These are phyloP conservation scores for Panulirus ornatus DNA, from an alignment of 1,140 invertebrate genomes.

Conservation along the genomic window DNA sequence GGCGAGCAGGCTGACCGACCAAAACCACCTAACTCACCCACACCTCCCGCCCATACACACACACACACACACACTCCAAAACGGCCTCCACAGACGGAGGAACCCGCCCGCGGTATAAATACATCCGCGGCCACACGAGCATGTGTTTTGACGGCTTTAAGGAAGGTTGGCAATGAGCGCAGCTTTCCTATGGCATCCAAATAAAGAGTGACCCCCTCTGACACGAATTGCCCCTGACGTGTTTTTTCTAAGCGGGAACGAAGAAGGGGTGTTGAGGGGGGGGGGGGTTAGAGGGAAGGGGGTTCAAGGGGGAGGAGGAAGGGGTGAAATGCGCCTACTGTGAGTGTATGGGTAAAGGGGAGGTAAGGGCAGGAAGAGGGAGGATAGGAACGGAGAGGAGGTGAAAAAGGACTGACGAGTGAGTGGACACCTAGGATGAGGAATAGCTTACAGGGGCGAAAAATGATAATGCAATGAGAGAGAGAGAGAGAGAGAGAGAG, in stretches of 20 bases:
- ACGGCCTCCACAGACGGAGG: too few species aligned
- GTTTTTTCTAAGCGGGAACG: background rate
- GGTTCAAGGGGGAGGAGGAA: too few species aligned
- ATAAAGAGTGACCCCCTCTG: background rate
- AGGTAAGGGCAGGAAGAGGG: background rate
- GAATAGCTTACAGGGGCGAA: too few species aligned
- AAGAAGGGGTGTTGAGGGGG: background rate
- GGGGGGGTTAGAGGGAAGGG: background rate
- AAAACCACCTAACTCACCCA: too few species aligned
- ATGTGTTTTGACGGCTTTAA: slow-evolving; percentile 8
- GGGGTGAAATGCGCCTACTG: too few species aligned
- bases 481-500: background rate
- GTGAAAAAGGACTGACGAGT: background rate
- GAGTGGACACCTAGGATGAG: too few species aligned
- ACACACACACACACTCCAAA: too few species aligned
- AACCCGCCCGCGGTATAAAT: too few species aligned
- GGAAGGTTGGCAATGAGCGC: slow-evolving; percentile 6
- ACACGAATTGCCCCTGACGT: background rate
- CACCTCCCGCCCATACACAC: too few species aligned
- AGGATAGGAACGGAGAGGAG: background rate
- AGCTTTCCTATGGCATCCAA: background rate
- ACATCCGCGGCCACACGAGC: background rate
- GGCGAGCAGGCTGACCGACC: too few species aligned
- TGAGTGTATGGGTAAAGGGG: too few species aligned
- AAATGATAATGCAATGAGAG: too few species aligned